Conservation (phyloP, 2,113 vertebrate genomes). For the Climacteris rufus region DNA sequence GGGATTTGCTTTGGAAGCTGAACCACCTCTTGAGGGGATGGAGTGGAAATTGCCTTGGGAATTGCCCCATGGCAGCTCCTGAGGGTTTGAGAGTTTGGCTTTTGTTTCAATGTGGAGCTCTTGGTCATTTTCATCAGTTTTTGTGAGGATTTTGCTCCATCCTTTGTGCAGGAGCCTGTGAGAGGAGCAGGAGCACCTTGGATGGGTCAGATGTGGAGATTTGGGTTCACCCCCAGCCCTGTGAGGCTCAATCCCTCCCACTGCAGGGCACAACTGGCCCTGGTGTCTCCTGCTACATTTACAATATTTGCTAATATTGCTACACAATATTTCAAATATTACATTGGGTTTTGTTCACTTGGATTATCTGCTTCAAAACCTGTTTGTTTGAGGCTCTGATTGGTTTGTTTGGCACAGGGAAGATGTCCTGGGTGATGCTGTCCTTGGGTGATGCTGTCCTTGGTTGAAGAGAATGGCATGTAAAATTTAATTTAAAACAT, state of each 20-base stretch:
- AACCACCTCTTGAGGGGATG: not conserved
- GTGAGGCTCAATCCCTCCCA: not conserved
- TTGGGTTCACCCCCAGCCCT: not conserved
- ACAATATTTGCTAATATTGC: no score
- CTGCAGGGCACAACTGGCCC: not conserved
- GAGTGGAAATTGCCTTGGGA: not conserved
- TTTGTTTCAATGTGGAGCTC: not conserved
- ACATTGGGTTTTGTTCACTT: accelerated
- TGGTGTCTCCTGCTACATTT: not conserved
- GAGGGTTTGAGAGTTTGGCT: not conserved
- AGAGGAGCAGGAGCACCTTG: not conserved
- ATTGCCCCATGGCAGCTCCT: not conserved
- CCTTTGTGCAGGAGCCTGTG: not conserved
- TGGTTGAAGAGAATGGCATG: no score
- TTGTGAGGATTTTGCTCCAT: not conserved
- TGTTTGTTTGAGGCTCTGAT: not conserved
- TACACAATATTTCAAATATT: accelerated
- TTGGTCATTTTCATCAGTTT: not conserved
- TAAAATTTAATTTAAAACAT: no score
- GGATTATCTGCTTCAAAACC: not conserved
- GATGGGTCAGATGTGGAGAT: not conserved
- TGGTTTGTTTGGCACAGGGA: not conserved
- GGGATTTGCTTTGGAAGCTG: not conserved
- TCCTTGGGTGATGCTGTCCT: no score
- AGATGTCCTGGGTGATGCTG: no score